A percentile compares a stretch with the other conserved stretches of the same genome.
Conservation (phyloP, 2,113 vertebrate species). For the Muscicapa adusta region DNA sequence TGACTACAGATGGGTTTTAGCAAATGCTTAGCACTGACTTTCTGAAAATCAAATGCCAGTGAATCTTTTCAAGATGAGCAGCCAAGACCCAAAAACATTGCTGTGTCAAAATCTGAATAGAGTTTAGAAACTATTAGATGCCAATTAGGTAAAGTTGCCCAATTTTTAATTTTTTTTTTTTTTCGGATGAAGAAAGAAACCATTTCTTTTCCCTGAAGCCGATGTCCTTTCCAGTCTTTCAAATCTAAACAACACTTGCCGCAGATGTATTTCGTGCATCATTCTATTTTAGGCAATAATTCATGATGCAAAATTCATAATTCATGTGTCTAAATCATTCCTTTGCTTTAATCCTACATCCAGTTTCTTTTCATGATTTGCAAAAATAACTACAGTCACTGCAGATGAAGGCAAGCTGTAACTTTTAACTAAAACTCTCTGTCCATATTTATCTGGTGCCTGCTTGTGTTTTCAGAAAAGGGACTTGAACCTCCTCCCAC, state of each 20-base stretch:
- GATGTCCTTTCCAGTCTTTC: not conserved
- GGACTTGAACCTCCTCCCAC: not conserved
- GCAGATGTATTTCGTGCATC: not conserved
- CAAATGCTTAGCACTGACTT: not conserved
- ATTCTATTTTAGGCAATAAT: not conserved
- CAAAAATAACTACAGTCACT: slow-evolving; percentile 17
- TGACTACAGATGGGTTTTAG: not conserved
- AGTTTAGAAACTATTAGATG: not conserved
- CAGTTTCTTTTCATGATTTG: slow-evolving; percentile 12
- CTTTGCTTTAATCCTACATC: slow-evolving; percentile 25
- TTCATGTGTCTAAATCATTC: not conserved
- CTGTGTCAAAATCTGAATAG: not conserved
- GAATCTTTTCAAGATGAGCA: not conserved
- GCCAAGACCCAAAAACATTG: not conserved
- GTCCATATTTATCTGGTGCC: not conserved
- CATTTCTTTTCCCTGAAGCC: not conserved
- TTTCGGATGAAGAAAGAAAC: not conserved
- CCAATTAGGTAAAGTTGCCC: not conserved
- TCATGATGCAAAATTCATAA: slow-evolving; percentile 37
- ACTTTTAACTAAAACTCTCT: not conserved
- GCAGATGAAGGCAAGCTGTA: not conserved
- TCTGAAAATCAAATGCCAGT: not conserved
- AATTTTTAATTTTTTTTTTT: too few species aligned
- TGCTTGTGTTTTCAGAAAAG: not conserved
- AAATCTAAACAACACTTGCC: not conserved